Evolutionary conservation across 2,113 vertebrate genomes (phyloP), one percentile per base, ranked within the genome.

Genomic region (Pao palembangensis): DNA sequence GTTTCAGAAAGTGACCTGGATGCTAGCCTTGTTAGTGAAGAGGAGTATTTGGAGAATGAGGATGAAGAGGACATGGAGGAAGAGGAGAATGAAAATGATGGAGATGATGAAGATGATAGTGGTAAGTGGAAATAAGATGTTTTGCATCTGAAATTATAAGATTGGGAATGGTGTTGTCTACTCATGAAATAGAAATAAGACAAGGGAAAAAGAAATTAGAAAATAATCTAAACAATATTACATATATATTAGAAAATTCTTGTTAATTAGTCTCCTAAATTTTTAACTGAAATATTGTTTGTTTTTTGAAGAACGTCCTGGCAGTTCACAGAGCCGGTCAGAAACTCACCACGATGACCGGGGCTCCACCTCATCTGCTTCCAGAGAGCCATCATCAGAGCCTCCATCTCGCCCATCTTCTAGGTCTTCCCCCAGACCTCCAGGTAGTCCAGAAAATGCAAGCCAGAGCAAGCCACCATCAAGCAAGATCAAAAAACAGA

Each of bases 1-100:
- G 84, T 92, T 93, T 98, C 97, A 90, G 95, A 95, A 91, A 98
- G 96, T 86, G 97, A 98, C 91, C 92, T 94, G 90, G 97, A 98
- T 88, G 91, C 93, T 87, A 95, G 96, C 84, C 92, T 95, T 86
- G 93, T 96, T 85, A 92, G 95, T 84, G 95, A 96, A 87, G 93
- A 94, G 87, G 94, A 93, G 80, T 93, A 94, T 86, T 90, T 94
- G 80, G 93, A 95, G 84, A 93, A 94, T 81, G 92, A 94, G 69
- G 92, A 94, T 79, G 95, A 95, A 69, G 93, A 95, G 51, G 94
- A 94, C 58, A 92, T 91, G 44, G 93, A 92, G 14, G 93, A 93
- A 17, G 86, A 91, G 15, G 93, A 94, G 34, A 92, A 94, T 64
- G 89, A 94, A 77, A 91, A 92, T 70, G 92, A 93, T 78, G 91